Conservation (phyloP, 2,888 invertebrate species). For the Morpho helenor region DNA sequence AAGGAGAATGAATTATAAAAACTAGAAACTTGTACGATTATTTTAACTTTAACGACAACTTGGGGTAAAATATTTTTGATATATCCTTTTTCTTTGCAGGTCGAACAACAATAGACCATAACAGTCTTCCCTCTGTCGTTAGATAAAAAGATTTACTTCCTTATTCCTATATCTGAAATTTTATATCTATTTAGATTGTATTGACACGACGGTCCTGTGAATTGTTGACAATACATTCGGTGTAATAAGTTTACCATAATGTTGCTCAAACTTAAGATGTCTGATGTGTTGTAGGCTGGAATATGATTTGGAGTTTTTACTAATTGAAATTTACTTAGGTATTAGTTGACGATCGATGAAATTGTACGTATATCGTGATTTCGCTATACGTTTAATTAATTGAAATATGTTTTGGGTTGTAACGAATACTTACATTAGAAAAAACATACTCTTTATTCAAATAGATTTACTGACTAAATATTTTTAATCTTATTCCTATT, state of each 20-base stretch:
- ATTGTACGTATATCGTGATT: too few relatives aligned
- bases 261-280: conserved; percentile 65
- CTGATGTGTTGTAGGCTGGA: conserved; percentile 19
- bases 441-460: too few relatives aligned
- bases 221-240: conserved; percentile 71
- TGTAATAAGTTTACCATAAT: conserved; percentile 64
- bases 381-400: too few relatives aligned
- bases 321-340: conserved; percentile 32
- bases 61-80: neutral
- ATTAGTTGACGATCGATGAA: conserved; percentile 13
- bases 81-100: conserved; percentile 48
- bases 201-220: conserved; percentile 62
- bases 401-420: too few relatives aligned
- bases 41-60: too few relatives aligned
- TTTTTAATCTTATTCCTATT: too few relatives aligned
- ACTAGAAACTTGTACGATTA: too few relatives aligned
- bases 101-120: conserved; percentile 70
- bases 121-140: conserved; percentile 72
- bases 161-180: conserved; percentile 70
- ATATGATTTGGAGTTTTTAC: conserved; percentile 9
- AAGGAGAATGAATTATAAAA: too few relatives aligned
- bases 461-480: too few relatives aligned
- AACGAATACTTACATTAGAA: too few relatives aligned
- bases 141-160: conserved; percentile 69
- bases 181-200: conserved; percentile 67